Evolutionary conservation across 64 coral and sea anemone genomes (phyloP), one percentile per base, ranked within the genome.

Genomic region (Actinia equina): DNA sequence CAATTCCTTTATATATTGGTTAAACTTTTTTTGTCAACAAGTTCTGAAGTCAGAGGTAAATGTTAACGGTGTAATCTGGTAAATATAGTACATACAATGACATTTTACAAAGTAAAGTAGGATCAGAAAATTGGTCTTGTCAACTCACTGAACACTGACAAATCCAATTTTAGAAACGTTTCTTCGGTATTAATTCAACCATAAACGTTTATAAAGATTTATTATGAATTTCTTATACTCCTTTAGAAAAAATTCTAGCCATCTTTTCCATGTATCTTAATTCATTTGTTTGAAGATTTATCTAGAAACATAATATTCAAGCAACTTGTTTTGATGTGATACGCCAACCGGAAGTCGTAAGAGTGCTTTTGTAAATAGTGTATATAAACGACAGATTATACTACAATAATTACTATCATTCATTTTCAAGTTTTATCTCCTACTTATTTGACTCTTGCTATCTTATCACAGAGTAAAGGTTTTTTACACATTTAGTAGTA

Each of bases 321-420:
- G 69, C 69, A 74, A 3, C 5, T 15, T 74, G 27, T 74, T 74
- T 74, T 74, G 23, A 74, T n/a, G 25, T 74, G n/a, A 3, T 30
- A 4, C 3, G 12, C 6, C 23, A 25, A 74, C 69, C n/a, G 69
- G 69, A 74, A 74, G 69, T 74, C 69, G 26, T 2, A 14, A 74
- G 27, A 74, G 69, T 74, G 27, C 69, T 74, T 16, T 74, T 74
- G 26, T 65, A 74, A 74, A 74, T 74, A 74, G 23, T 74, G 26
- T 74, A 74, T 74, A 27, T 74, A 74, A 1, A 30, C 3, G 10
- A 16, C 25, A 74, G 69, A 42, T 27, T 41, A 41, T 71, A 71
- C 37, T 30, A 71, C 22, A 4, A 41, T 74, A 74, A 42, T 41
- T 30, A 41, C 10, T 9, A 30, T 2, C 6, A 57, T 57, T 74